phyloP scores from a whole-genome alignment of 1,140 invertebrate genomes.

The Ptiloglossa arizonensis region DNA sequence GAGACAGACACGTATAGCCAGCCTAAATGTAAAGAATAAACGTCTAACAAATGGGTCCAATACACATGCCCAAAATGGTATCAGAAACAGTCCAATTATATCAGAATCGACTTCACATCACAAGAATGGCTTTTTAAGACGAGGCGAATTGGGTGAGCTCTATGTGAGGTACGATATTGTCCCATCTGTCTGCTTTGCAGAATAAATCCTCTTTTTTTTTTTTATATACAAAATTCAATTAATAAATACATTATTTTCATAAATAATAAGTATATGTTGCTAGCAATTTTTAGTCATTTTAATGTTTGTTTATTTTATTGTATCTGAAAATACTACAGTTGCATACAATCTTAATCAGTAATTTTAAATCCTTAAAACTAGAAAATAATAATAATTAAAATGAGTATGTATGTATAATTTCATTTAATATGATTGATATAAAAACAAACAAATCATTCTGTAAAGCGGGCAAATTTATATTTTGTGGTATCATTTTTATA shows the following conservation, averaged over 20 bases:
- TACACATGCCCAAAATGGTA: slow-evolving; percentile 74
- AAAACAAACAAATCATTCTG: slow-evolving; percentile 49
- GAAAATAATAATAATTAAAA: background rate
- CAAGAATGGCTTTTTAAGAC: slow-evolving; percentile 81
- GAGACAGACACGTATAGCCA: slow-evolving; percentile 74
- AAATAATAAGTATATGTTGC: slow-evolving; percentile 22
- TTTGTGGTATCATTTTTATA: slow-evolving; percentile 33
- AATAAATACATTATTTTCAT: slow-evolving; percentile 4
- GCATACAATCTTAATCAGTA: background rate
- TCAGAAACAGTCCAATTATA: slow-evolving; percentile 72
- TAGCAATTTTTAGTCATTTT: slow-evolving; percentile 5
- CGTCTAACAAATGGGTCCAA: slow-evolving; percentile 77
- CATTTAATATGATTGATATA: background rate
- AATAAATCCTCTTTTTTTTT: slow-evolving; percentile 42
- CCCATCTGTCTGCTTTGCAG: slow-evolving; percentile 73
- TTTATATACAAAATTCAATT: slow-evolving; percentile 22
- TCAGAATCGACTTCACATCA: slow-evolving; percentile 73
- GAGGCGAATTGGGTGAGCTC: slow-evolving; percentile 81
- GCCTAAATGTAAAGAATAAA: slow-evolving; percentile 79
- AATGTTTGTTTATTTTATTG: slow-evolving; percentile 16
- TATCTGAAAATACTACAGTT: background rate
- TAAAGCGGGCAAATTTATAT: slow-evolving; percentile 64
- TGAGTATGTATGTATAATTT: slow-evolving; percentile 19
- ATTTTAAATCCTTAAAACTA: background rate
- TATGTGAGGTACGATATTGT: slow-evolving; percentile 81